Conservation (phyloP, 2,888 invertebrate species). For the Callyntrura guangdongensis region DNA sequence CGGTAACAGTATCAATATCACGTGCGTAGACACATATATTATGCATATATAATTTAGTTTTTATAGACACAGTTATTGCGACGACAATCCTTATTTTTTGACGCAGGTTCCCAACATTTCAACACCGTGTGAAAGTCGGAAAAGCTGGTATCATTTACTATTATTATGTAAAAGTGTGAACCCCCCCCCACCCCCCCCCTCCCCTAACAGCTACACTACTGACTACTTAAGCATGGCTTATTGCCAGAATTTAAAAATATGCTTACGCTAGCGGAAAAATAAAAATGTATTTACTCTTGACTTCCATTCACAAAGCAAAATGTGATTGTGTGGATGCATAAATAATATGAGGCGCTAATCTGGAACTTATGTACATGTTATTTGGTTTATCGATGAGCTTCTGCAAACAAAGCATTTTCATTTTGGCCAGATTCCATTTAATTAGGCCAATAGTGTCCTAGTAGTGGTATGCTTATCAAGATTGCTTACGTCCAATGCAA, state of each 20-base stretch:
- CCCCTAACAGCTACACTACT: neutral
- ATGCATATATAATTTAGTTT: neutral
- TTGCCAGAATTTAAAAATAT: conserved; percentile 47
- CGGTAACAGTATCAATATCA: neutral
- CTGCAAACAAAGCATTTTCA: conserved; percentile 34
- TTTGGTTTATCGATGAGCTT: conserved; percentile 4
- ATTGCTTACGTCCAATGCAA: conserved; percentile 1
- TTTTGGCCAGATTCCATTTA: conserved; percentile 75
- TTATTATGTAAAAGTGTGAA: neutral
- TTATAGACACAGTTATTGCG: conserved; percentile 26
- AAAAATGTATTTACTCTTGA: neutral
- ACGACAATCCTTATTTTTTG: conserved; percentile 63
- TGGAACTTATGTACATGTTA: neutral
- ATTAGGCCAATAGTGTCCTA: conserved; percentile 60
- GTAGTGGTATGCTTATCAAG: neutral
- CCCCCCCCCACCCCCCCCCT: too few relatives aligned
- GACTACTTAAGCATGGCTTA: conserved; percentile 28
- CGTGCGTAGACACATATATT: neutral
- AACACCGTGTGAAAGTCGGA: conserved; percentile 17
- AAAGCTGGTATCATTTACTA: neutral
- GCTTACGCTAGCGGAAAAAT: conserved; percentile 54
- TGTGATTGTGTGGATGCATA: neutral
- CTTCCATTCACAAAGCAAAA: neutral
- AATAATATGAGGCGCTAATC: neutral
- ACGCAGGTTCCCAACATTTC: conserved; percentile 59